Percentiles rank a stretch among this genome's conserved stretches.
Evolutionary conservation across 2,888 invertebrate genomes (phyloP).

Genomic region (Dexiosoma caninum): DNA sequence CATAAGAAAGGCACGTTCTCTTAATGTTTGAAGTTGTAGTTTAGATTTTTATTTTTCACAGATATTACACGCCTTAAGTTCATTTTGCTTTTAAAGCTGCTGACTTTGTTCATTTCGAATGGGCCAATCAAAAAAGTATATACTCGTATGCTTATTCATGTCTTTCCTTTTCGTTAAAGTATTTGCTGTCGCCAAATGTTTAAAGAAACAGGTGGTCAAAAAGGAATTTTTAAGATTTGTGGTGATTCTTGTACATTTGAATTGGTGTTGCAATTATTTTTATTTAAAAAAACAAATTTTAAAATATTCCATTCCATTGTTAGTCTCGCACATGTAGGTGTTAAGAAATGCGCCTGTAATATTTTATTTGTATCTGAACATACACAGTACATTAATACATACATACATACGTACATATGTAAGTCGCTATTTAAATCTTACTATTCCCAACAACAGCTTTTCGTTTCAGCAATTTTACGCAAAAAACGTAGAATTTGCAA

Average conservation of each 20-base stretch:
- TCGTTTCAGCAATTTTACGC: no score
- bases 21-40: constrained; percentile 34
- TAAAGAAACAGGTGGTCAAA: constrained; percentile 52
- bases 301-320: no score
- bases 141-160: constrained; percentile 27
- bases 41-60: background rate
- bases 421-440: no score
- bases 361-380: no score
- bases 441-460: no score
- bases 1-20: constrained; percentile 60
- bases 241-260: constrained; percentile 11
- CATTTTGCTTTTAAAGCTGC: constrained; percentile 8
- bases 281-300: no score
- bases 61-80: constrained; percentile 10
- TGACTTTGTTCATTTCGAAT: background rate
- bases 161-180: constrained; percentile 1
- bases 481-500: no score
- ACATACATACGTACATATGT: no score
- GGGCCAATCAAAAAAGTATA: constrained; percentile 16
- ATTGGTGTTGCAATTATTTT: constrained; percentile 1
- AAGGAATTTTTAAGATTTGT: constrained; percentile 35
- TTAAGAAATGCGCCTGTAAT: no score
- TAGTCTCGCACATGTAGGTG: no score
- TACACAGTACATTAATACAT: no score
- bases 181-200: constrained; percentile 29